Base-by-base conservation (phyloP, 2,113 vertebrate genomes). In the Atractosteus spatula region DNA sequence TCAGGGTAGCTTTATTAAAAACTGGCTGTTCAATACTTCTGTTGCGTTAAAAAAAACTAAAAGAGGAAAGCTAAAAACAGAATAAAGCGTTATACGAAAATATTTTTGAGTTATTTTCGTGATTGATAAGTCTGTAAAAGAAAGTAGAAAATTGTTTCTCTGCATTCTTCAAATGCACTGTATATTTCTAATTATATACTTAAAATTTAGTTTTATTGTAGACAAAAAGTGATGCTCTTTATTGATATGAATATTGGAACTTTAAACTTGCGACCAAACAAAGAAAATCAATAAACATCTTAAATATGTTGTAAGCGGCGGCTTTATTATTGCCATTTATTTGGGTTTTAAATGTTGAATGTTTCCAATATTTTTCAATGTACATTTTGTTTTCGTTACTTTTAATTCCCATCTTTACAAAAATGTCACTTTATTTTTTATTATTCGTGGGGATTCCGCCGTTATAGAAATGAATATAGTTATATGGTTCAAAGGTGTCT, bases 1-100 rank as follows among this genome's bases (percentile, higher is more conserved):
- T 66, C 77, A 83, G 80, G 67, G 83, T 74, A 79, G 66, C 63
- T 62, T 80, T 81, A 82, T 83, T 85, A 80, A 66, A 77, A 78
- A 77, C 8, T 82, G 76, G 78, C 77, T 85, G 79, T 83, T 76
- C 64, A 70, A 42, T 76, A 73, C 78, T 69, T 71, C 78, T 76
- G 73, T 71, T 76, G 74, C 71, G 74, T 72, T 83, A 82, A 76
- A 71, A 75, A 75, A 81, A 44, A 74, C 82, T 72, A 55, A 41
- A 54, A 14, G 5, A 66, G 56, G 16, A 47, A 41, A 68, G 16
- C 14, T 6, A 54, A 13, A 44, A 47, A n/a, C 13, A 8, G 55
- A 69, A 62, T 56, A 54, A 65, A 56, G 71, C 47, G 61, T 16
- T n/a, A 47, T 67, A 73, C 59, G 42, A 47, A 66, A 51, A 41